phyloP scores from a whole-genome alignment of 2,797 vertebrate species.

The Tapirus indicus region DNA sequence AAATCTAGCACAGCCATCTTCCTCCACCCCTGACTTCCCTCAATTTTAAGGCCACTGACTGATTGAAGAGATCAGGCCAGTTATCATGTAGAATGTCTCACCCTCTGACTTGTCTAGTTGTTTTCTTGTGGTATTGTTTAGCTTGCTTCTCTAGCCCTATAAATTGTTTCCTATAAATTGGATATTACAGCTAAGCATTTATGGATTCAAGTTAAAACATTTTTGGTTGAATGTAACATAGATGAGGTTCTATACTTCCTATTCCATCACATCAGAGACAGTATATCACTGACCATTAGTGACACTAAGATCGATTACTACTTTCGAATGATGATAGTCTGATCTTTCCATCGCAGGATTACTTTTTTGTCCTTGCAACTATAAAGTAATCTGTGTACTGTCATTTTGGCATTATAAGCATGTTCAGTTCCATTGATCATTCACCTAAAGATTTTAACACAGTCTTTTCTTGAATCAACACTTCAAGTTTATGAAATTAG shows the following conservation, averaged over 20 bases:
- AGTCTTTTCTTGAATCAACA: conserved; percentile 35
- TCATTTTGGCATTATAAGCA: not conserved
- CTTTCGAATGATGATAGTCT: not conserved
- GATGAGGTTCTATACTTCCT: not conserved
- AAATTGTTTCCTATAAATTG: not conserved
- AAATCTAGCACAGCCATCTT: not conserved
- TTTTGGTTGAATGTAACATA: not conserved
- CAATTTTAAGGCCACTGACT: conserved; percentile 23
- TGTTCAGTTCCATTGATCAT: not conserved
- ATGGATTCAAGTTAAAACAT: not conserved
- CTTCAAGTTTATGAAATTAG: conserved; percentile 12
- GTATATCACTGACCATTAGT: not conserved
- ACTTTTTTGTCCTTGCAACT: not conserved
- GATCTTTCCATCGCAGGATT: not conserved
- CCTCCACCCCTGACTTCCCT: not conserved
- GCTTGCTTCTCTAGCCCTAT: not conserved
- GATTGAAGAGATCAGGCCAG: not conserved
- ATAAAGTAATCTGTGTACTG: not conserved
- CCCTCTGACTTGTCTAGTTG: not conserved
- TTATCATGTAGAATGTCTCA: not conserved
- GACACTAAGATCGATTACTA: not conserved
- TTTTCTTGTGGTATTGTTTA: conserved; percentile 3
- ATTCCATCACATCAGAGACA: not conserved
- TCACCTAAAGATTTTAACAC: not conserved
- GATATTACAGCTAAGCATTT: not conserved